These are phyloP conservation scores for Jaculus jaculus DNA, from an alignment of 2,113 vertebrate species.

Conservation along the genomic window DNA sequence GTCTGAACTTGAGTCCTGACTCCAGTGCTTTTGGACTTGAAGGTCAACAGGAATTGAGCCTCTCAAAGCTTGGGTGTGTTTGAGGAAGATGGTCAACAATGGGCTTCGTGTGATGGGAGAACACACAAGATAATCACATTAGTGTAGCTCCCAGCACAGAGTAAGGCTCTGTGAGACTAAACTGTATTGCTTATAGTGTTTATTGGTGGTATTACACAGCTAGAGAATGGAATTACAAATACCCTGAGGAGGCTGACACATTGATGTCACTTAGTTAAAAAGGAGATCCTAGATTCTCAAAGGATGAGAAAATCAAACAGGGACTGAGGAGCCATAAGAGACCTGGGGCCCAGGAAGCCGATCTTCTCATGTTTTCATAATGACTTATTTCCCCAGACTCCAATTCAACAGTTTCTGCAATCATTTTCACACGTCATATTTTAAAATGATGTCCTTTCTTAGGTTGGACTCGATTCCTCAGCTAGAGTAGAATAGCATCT, in stretches of 20 bases:
- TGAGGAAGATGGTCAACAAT: background rate
- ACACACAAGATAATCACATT: background rate
- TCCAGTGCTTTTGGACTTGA: background rate
- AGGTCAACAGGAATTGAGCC: background rate
- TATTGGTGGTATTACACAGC: background rate
- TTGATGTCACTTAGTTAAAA: background rate
- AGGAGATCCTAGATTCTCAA: background rate
- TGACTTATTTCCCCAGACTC: background rate
- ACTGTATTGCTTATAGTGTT: background rate
- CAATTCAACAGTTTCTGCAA: background rate
- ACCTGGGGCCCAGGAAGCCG: background rate
- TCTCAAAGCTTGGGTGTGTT: slow-evolving; percentile 13
- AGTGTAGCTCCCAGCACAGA: background rate
- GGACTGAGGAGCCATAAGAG: accelerated
- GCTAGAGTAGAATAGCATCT: background rate
- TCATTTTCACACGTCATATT: background rate
- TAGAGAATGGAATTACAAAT: slow-evolving; percentile 22
- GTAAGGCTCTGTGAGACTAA: slow-evolving; percentile 4
- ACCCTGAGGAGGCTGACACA: background rate
- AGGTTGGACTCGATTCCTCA: background rate
- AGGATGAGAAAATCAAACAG: background rate
- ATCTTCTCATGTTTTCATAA: background rate
- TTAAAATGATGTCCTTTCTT: background rate
- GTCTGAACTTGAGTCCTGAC: background rate
- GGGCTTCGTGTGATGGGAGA: background rate